phyloP scores from a whole-genome alignment of 23 tunicate genomes.

The Ciona savignyi region DNA sequence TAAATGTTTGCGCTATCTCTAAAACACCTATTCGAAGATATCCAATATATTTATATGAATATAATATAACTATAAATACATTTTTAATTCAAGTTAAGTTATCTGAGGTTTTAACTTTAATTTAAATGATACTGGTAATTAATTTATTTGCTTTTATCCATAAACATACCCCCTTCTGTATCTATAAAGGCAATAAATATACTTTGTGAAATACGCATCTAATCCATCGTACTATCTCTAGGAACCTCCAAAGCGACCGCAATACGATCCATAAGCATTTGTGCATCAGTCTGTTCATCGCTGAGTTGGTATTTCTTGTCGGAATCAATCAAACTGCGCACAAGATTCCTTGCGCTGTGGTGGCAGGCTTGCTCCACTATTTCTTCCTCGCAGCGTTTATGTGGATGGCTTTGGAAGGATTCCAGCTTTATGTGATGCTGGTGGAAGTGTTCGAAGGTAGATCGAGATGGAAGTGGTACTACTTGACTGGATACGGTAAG shows the following conservation, averaged over 20 bases:
- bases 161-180: too few relatives aligned
- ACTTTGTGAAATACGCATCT: too few relatives aligned
- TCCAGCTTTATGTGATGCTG: constrained; percentile 75
- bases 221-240: too few relatives aligned
- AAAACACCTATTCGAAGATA: too few relatives aligned
- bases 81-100: too few relatives aligned
- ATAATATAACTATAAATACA: too few relatives aligned
- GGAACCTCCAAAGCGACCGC: constrained; percentile 70
- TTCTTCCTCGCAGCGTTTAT: constrained; percentile 72
- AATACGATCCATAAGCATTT: constrained; percentile 80
- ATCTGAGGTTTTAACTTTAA: too few relatives aligned
- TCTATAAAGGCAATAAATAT: too few relatives aligned
- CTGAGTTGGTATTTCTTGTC: constrained; percentile 63
- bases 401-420: constrained; percentile 93
- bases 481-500: constrained; percentile 88
- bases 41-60: too few relatives aligned
- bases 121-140: too few relatives aligned
- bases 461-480: constrained; percentile 89
- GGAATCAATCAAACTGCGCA: constrained; percentile 63
- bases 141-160: too few relatives aligned
- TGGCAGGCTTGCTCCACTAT: constrained; percentile 78
- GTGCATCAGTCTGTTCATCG: constrained; percentile 66
- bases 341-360: constrained; percentile 36
- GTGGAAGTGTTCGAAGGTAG: constrained; percentile 55
- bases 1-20: too few relatives aligned